Percentiles rank a stretch among this genome's conserved stretches.
Evolutionary conservation across 1,140 invertebrate genomes (phyloP).

Genomic region (Araneus ventricosus): DNA sequence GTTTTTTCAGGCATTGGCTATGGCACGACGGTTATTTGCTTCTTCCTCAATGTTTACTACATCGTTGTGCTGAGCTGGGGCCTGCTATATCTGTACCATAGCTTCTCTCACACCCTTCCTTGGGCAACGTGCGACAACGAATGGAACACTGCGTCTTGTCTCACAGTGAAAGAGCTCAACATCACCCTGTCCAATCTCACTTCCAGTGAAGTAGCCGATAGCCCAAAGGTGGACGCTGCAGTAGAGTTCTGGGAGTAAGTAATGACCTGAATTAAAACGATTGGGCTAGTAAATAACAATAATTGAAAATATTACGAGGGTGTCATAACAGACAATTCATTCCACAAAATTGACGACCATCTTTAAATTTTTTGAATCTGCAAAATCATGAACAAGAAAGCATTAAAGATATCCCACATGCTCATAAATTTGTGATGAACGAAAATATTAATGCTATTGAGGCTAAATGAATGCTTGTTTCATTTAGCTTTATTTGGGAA

Average conservation of each 20-base stretch:
- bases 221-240: conserved; percentile 72
- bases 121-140: conserved; percentile 77
- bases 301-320: background rate
- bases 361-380: background rate
- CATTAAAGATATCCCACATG: too few relatives aligned
- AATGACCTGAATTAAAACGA: too few relatives aligned
- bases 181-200: conserved; percentile 61
- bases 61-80: conserved; percentile 84
- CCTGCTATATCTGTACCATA: conserved; percentile 82
- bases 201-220: conserved; percentile 7
- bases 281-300: background rate
- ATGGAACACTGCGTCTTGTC: conserved; percentile 76
- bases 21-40: conserved; percentile 81
- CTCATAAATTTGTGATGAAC: too few relatives aligned
- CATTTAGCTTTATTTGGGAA: too few relatives aligned
- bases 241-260: conserved; percentile 76
- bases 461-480: too few relatives aligned
- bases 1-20: conserved; percentile 76
- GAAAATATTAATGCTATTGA: too few relatives aligned
- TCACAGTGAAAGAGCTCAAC: conserved; percentile 64
- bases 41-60: conserved; percentile 84
- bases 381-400: too few relatives aligned
- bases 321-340: background rate
- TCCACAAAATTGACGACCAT: background rate
- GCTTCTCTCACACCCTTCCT: conserved; percentile 77